These are phyloP conservation scores for Dasypolia templi DNA, from an alignment of 2,888 invertebrate genomes.

Conservation along the genomic window DNA sequence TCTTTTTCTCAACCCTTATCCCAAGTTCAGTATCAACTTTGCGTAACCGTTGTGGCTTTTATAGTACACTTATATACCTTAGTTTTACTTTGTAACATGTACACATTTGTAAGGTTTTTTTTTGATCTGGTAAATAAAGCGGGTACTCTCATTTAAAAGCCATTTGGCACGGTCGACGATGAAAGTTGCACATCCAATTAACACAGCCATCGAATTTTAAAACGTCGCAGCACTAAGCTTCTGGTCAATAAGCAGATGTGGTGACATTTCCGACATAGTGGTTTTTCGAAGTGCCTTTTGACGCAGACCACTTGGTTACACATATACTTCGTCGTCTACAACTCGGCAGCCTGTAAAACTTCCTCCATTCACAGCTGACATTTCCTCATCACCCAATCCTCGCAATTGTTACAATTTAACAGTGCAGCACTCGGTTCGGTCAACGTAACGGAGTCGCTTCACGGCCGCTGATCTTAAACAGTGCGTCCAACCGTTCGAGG, in stretches of 20 bases:
- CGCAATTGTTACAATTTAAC: conserved; percentile 38
- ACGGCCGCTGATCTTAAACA: conserved; percentile 59
- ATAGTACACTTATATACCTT: background rate
- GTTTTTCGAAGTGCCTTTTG: background rate
- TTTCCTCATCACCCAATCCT: background rate
- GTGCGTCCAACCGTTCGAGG: conserved; percentile 3
- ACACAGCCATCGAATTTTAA: background rate
- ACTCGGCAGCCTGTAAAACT: too few relatives aligned
- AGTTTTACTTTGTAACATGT: conserved; percentile 3
- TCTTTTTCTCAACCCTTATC: background rate
- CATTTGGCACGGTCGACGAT: conserved; percentile 9
- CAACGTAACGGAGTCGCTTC: conserved; percentile 65
- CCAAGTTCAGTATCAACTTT: conserved; percentile 15
- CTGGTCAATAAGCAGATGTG: background rate
- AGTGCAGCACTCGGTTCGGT: conserved; percentile 49
- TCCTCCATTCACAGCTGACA: background rate
- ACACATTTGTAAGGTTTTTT: background rate
- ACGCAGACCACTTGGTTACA: too few relatives aligned
- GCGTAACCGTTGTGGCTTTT: background rate
- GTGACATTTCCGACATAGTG: too few relatives aligned
- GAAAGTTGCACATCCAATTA: background rate
- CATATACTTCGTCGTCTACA: too few relatives aligned
- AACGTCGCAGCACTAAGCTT: background rate
- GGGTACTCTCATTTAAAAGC: background rate
- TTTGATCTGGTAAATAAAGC: background rate